Percentiles rank a stretch among this genome's conserved stretches.
Conservation (phyloP, 2,113 vertebrate genomes). For the Ranitomeya imitator region DNA sequence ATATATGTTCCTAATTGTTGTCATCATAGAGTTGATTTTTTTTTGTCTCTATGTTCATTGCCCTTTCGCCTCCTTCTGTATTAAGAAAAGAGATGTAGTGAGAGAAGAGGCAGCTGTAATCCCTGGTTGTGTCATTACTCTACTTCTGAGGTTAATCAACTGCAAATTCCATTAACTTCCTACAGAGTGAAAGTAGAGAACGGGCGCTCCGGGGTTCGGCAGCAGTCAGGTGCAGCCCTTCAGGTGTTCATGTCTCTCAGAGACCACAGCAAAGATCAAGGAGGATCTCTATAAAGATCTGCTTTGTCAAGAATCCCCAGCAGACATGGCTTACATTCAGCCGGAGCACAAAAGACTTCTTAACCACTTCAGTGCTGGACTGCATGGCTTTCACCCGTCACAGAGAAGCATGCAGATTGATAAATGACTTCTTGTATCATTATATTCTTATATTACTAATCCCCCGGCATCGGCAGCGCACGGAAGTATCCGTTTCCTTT, state of each 20-base stretch:
- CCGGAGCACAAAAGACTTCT: not conserved
- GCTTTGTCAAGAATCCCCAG: constrained; percentile 20
- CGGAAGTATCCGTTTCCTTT: constrained; percentile 20
- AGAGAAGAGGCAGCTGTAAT: constrained; percentile 69
- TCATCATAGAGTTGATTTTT: not conserved
- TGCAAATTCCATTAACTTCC: constrained; percentile 81
- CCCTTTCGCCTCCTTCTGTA: not conserved
- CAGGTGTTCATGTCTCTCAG: constrained; percentile 67
- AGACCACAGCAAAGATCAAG: constrained; percentile 38
- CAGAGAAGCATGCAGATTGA: constrained; percentile 26
- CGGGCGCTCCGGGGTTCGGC: constrained; percentile 66
- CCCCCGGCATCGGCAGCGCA: constrained; percentile 1
- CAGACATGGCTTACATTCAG: constrained; percentile 21
- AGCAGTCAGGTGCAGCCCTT: constrained; percentile 71
- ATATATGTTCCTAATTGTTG: not conserved
- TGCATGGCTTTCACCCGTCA: not conserved
- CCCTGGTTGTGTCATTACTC: constrained; percentile 73
- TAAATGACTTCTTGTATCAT: constrained; percentile 40
- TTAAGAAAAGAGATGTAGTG: constrained; percentile 65
- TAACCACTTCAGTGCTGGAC: constrained; percentile 22
- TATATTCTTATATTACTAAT: constrained; percentile 45
- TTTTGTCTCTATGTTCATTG: constrained; percentile 54
- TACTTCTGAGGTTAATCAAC: constrained; percentile 80
- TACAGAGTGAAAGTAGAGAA: constrained; percentile 77
- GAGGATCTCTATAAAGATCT: constrained; percentile 30